Conservation (phyloP, 1,140 invertebrate species). For the Paramacrobiotus metropolitanus region DNA sequence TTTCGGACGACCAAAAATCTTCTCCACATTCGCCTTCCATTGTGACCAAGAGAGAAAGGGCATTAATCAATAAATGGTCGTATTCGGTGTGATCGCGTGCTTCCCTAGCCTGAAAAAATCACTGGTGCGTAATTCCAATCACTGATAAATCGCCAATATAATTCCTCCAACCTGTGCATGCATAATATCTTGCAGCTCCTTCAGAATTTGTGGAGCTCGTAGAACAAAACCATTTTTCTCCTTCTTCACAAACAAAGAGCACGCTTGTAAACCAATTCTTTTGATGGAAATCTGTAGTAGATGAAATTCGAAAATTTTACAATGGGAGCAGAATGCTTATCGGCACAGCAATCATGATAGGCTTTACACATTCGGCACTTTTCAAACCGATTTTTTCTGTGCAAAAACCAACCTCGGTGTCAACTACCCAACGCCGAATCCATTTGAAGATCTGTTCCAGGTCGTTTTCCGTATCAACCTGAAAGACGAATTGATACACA, state of each 20-base stretch:
- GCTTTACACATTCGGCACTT: too few relatives aligned
- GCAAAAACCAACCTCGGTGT: too few relatives aligned
- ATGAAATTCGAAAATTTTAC: too few relatives aligned
- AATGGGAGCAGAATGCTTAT: too few relatives aligned
- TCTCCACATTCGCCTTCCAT: not conserved
- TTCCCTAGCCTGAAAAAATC: not conserved
- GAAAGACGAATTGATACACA: too few relatives aligned
- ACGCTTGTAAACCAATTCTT: not conserved
- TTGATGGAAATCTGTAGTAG: not conserved
- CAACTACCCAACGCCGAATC: not conserved
- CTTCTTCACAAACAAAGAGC: conserved; percentile 36
- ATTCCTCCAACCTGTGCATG: not conserved
- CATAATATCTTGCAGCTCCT: conserved; percentile 26
- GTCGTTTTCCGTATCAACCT: not conserved
- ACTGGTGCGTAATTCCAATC: not conserved
- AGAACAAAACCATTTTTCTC: conserved; percentile 39
- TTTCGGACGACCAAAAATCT: not conserved
- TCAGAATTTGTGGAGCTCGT: conserved; percentile 31
- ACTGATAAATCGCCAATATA: not conserved
- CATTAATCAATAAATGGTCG: conserved; percentile 9
- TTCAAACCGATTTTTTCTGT: too few relatives aligned
- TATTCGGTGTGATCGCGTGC: conserved; percentile 7
- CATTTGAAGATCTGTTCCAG: not conserved
- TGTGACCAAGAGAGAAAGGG: conserved; percentile 4
- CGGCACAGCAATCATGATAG: too few relatives aligned